These are phyloP conservation scores for Parasteatoda tepidariorum DNA, from an alignment of 1,140 invertebrate genomes.

Conservation along the genomic window DNA sequence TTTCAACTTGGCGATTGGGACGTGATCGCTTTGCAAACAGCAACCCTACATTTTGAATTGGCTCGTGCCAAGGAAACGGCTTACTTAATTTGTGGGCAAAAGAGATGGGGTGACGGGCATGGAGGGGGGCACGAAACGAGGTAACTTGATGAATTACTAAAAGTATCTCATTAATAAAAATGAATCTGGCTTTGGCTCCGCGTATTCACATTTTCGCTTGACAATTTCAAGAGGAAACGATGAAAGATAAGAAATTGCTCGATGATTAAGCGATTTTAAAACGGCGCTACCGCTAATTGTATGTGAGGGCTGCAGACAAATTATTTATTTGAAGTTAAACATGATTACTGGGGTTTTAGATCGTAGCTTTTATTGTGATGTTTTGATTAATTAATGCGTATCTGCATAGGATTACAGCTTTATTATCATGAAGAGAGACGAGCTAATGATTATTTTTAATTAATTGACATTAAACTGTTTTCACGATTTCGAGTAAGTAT, in stretches of 20 bases:
- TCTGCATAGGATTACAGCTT: neutral
- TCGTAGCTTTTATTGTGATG: neutral
- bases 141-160: slow-evolving; percentile 58
- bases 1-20: slow-evolving; percentile 15
- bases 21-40: neutral
- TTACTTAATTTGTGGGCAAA: slow-evolving; percentile 37
- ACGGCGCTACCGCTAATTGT: slow-evolving; percentile 53
- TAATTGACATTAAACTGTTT: too few relatives aligned
- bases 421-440: neutral
- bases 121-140: slow-evolving; percentile 9
- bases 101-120: neutral
- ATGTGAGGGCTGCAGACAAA: slow-evolving; percentile 20
- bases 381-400: neutral
- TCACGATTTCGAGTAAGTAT: too few relatives aligned
- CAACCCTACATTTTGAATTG: slow-evolving; percentile 17
- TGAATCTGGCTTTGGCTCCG: slow-evolving; percentile 46
- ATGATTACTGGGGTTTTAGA: neutral
- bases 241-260: slow-evolving; percentile 51
- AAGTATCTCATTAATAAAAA: slow-evolving; percentile 60
- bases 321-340: slow-evolving; percentile 43
- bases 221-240: slow-evolving; percentile 56
- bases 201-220: slow-evolving; percentile 26
- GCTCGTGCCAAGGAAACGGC: slow-evolving; percentile 23
- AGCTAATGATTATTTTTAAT: neutral
- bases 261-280: slow-evolving; percentile 60